Percentiles rank a stretch among this genome's conserved stretches.
These are phyloP conservation scores for Avahi laniger DNA, from an alignment of 2,797 vertebrate species.

Conservation along the genomic window DNA sequence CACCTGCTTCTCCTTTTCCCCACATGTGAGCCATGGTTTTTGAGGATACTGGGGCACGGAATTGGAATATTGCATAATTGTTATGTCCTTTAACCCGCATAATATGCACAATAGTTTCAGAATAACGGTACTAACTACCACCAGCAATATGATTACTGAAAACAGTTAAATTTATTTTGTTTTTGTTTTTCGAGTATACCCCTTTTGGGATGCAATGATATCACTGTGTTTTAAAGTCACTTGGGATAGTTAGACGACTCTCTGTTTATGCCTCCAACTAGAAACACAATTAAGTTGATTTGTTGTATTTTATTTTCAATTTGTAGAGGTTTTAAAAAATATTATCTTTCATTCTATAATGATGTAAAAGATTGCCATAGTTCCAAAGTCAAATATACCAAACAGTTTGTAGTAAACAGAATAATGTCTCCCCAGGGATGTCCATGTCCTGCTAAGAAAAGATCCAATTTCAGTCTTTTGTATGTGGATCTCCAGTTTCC, in stretches of 20 bases:
- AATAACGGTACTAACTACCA: neutral
- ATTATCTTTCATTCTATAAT: neutral
- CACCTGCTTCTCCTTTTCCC: neutral
- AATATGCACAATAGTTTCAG: neutral
- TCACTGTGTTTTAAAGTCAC: neutral
- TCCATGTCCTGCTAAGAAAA: neutral
- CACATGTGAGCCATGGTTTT: neutral
- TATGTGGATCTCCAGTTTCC: neutral
- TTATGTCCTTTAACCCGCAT: neutral
- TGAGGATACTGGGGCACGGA: neutral
- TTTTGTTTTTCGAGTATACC: neutral
- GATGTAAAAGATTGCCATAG: neutral
- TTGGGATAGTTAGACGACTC: neutral
- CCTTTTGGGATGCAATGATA: neutral
- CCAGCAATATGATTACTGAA: neutral
- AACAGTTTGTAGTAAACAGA: neutral
- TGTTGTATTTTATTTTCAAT: neutral
- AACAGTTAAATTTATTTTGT: neutral
- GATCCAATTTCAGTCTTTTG: neutral
- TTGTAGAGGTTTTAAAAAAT: neutral
- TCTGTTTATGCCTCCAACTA: neutral
- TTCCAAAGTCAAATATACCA: neutral
- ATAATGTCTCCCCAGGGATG: neutral
- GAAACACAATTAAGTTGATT: neutral
- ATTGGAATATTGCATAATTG: neutral